These are phyloP conservation scores for Philotrypesis tridentata DNA, from an alignment of 1,140 invertebrate species.

Conservation along the genomic window DNA sequence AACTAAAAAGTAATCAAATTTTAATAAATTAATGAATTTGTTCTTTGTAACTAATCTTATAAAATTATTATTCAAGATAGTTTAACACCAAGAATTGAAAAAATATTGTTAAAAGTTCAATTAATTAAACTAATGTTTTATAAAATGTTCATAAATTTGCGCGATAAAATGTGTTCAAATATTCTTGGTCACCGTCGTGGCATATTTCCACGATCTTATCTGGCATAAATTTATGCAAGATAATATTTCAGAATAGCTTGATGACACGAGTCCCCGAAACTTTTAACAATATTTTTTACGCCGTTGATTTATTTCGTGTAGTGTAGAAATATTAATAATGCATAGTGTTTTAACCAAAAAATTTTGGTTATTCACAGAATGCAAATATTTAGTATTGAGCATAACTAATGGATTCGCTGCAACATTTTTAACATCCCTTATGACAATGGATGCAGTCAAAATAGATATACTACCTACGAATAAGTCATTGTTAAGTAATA, in stretches of 20 bases:
- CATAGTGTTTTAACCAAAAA: slow-evolving; percentile 46
- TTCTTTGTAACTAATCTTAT: background rate
- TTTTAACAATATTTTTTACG: background rate
- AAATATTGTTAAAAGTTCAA: background rate
- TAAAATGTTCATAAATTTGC: no score
- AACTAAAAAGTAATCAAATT: background rate
- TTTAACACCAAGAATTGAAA: background rate
- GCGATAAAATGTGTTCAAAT: no score
- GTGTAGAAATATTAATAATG: background rate
- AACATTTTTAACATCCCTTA: slow-evolving; percentile 51
- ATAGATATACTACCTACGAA: slow-evolving; percentile 57
- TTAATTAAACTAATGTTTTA: no score
- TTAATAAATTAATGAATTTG: background rate
- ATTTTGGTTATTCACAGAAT: slow-evolving; percentile 57
- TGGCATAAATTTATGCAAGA: no score
- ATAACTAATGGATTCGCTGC: slow-evolving; percentile 53
- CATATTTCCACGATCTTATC: no score
- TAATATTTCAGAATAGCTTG: no score
- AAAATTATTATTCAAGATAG: background rate
- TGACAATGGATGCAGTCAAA: slow-evolving; percentile 65
- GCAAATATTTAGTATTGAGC: slow-evolving; percentile 48
- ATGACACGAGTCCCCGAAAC: no score
- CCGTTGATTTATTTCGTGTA: background rate
- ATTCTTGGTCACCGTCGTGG: no score
- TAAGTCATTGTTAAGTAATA: slow-evolving; percentile 54